phyloP scores from a whole-genome alignment of 2,888 invertebrate species.

The Exocentrus adspersus region DNA sequence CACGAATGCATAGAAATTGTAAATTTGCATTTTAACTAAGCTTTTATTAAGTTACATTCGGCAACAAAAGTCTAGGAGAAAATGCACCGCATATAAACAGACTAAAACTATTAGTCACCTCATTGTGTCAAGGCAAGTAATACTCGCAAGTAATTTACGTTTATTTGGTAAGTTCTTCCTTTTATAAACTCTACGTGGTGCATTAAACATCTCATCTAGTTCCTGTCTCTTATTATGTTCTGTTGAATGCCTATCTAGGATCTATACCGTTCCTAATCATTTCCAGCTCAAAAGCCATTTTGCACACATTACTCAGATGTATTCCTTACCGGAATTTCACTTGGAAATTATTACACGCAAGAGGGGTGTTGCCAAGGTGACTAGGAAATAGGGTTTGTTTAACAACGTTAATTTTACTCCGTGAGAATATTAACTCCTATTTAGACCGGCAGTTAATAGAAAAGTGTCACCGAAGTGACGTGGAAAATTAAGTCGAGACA shows the following conservation, averaged over 20 bases:
- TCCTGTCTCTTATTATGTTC: no score
- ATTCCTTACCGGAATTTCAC: background rate
- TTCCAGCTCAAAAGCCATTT: background rate
- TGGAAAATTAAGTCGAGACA: conserved; percentile 1
- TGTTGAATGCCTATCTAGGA: no score
- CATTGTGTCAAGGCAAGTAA: background rate
- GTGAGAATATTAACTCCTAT: conserved; percentile 13
- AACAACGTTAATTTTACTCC: conserved; percentile 9
- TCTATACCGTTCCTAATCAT: background rate
- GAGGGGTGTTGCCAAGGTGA: conserved; percentile 9
- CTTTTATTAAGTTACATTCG: conserved; percentile 10
- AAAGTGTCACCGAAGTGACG: conserved; percentile 10
- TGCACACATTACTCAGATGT: background rate
- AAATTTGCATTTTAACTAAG: conserved; percentile 40
- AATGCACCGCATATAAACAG: background rate
- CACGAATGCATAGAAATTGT: conserved; percentile 39
- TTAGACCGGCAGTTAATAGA: conserved; percentile 4
- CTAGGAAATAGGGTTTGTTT: conserved; percentile 7
- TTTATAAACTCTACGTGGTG: no score
- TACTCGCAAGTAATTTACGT: no score
- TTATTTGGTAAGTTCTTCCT: no score
- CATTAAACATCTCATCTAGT: no score
- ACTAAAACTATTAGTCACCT: background rate
- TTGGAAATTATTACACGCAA: background rate
- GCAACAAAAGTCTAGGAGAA: background rate